Evolutionary conservation across 2,888 invertebrate genomes (phyloP), one percentile per base, ranked within the genome.

Genomic region (Dermolepida albohirtum): DNA sequence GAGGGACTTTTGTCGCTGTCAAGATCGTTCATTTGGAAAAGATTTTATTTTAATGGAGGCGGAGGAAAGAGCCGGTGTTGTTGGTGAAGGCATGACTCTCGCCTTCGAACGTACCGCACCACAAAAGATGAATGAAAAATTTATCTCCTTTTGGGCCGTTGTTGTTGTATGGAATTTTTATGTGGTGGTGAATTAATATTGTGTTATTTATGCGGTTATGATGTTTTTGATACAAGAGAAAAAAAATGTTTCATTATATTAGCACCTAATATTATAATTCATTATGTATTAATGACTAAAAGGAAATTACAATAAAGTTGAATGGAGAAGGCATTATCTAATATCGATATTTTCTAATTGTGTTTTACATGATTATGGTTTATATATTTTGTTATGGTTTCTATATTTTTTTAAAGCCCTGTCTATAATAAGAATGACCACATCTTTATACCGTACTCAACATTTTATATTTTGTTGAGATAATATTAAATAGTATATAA

Each of bases 21-120:
- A 54, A 43, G 50, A 54, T 64, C 51, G 64, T 64, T 64, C 64
- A 64, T 54, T 51, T 64, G 51, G 64, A 64, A 64, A 29, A 54
- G 64, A 64, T 64, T 64, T 51, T 54, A 64, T 64, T 64, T 54
- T 64, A 64, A 64, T 64, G 51, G 64, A 62, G 59, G 59, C 59
- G 59, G 59, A 47, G 59, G 59, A 62, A 62, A 62, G 44, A 47
- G 34, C 47, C 34, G 47, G 47, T 47, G 29, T 47, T 47, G 34
- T 16, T 47, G 34, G 47, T 5, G 49, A 62, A 62, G 59, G 47
- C 59, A 62, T 47, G 39, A 62, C 47, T 34, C 34, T n/a, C 59
- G 44, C 29, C 54, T 54, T 54, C 59, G 59, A 29, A 29, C 14
- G 34, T 49, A 47, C 44, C 59, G 34, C 34, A 34, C 17, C 12